Base-by-base conservation (phyloP, 2,888 invertebrate species). In the Hetaerina titia region DNA sequence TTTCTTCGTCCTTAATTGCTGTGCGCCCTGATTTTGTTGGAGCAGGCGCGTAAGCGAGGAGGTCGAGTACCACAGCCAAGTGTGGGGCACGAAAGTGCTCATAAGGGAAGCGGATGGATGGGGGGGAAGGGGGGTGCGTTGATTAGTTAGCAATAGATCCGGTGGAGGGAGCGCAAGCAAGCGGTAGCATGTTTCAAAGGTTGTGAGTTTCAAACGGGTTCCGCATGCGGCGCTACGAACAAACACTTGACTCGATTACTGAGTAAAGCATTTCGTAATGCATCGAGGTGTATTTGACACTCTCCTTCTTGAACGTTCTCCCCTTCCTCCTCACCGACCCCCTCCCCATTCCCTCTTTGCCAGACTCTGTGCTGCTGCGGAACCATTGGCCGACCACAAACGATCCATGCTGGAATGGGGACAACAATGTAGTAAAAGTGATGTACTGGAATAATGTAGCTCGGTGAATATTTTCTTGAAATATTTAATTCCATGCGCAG, bases 221-320 rank as follows among this genome's bases (percentile, higher is more conserved):
- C 69, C 81, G n/a, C 25, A 13, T 13, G 81, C 6, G 31, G 31
- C 81, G 81, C 81, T 81, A 31, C 81, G 31, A 81, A 81, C 81
- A 81, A 81, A 81, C 81, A 81, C 81, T 81, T 81, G 81, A 81
- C 81, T 81, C 81, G 81, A 81, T 81, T 81, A 81, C 25, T 31
- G 31, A 11, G 81, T n/a, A n/a, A 69, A n/a, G 69, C 25, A 22
- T 81, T 81, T 25, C 25, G 81, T 31, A 31, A 31, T 81, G 81
- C 81, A 81, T 15, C 81, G 81, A 31, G 81, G 81, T 81, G 81
- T 81, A 15, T 81, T 15, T 81, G 81, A 31, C 81, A 81, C 69
- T 81, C 81, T 81, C 81, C 31, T 11, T 81, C 81, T 81, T 7
- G 11, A 17, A 25, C 31, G 1, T 4, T 13, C 2, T 31, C n/a